Evolutionary conservation across 2,113 vertebrate species (phyloP).

Genomic region (Pantherophis guttatus): DNA sequence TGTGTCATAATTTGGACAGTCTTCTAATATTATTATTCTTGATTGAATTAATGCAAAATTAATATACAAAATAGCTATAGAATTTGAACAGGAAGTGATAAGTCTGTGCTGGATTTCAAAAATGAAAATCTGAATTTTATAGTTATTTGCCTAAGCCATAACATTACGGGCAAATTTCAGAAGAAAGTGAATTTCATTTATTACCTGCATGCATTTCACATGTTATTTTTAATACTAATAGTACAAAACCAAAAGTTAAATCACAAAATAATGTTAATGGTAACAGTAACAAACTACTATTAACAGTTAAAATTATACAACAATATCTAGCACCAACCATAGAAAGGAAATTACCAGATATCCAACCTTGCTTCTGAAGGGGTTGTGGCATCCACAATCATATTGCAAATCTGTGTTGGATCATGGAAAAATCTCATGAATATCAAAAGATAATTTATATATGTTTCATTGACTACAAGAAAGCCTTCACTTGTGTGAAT

Average conservation of each 20-base stretch:
- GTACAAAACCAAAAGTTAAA: slow-evolving; percentile 45
- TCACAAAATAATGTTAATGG: slow-evolving; percentile 48
- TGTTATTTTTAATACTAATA: slow-evolving; percentile 57
- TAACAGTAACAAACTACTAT: slow-evolving; percentile 19
- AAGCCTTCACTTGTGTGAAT: too few relatives aligned
- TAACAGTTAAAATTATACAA: neutral
- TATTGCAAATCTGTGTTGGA: too few relatives aligned
- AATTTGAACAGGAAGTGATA: slow-evolving; percentile 69
- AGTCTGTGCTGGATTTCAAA: slow-evolving; percentile 62
- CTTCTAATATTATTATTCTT: slow-evolving; percentile 73
- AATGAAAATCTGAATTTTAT: slow-evolving; percentile 47
- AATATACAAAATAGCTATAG: slow-evolving; percentile 77
- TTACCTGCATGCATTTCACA: slow-evolving; percentile 27
- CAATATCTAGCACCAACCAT: too few relatives aligned
- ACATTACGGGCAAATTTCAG: slow-evolving; percentile 54
- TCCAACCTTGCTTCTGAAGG: too few relatives aligned
- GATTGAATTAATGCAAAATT: slow-evolving; percentile 81
- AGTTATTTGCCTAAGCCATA: slow-evolving; percentile 38
- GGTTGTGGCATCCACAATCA: too few relatives aligned
- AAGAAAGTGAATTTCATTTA: slow-evolving; percentile 34
- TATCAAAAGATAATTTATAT: too few relatives aligned
- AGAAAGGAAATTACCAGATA: too few relatives aligned
- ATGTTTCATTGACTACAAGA: too few relatives aligned
- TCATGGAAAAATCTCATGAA: too few relatives aligned
- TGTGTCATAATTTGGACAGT: slow-evolving; percentile 72